Conservation (phyloP, 2,797 vertebrate species). For the Myioborus miniatus region DNA sequence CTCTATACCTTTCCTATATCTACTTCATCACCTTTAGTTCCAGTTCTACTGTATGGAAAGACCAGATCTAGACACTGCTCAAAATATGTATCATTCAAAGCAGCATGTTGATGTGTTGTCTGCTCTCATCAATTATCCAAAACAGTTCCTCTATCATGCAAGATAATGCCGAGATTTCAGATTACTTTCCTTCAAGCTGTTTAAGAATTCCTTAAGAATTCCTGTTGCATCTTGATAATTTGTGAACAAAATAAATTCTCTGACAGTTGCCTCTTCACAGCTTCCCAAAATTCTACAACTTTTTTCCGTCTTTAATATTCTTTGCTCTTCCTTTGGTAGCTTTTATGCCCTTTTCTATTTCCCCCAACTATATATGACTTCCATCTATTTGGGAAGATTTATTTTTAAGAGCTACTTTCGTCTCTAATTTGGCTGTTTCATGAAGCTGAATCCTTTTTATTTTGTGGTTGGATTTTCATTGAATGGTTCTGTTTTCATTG, state of each 20-base stretch:
- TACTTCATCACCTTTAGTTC: neutral
- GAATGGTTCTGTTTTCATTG: slow-evolving; percentile 27
- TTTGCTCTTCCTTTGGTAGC: neutral
- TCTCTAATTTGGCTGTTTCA: neutral
- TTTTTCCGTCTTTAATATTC: neutral
- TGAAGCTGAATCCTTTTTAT: neutral
- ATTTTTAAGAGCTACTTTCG: neutral
- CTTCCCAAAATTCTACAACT: neutral
- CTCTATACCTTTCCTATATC: neutral
- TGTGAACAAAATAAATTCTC: neutral
- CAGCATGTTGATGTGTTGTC: neutral
- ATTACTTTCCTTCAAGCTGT: neutral
- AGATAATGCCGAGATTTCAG: neutral
- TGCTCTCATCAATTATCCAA: neutral
- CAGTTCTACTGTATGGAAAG: neutral
- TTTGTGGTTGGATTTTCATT: slow-evolving; percentile 23
- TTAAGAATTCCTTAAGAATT: neutral
- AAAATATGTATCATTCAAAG: neutral
- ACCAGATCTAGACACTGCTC: neutral
- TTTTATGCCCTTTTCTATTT: neutral
- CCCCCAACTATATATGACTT: neutral
- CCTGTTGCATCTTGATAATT: neutral
- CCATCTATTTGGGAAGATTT: neutral
- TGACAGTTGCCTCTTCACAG: neutral
- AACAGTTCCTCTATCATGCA: neutral